Base-by-base conservation (phyloP, 1,140 invertebrate genomes). In the Lamellibrachia luymesi region DNA sequence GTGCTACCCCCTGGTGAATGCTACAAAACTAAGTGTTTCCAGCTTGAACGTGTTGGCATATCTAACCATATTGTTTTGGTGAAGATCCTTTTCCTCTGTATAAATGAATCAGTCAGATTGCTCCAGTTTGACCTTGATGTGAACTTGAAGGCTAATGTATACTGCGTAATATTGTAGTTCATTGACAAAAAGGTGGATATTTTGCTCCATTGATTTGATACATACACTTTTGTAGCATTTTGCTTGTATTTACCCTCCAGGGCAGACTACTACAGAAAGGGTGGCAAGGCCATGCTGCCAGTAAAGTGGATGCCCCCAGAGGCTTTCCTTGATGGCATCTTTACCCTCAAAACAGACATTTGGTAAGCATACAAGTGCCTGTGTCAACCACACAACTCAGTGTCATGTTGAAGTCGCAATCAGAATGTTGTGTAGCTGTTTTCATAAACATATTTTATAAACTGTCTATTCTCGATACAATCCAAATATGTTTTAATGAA, bases 321-420 rank as follows among this genome's bases (percentile, higher is more conserved):
- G 94, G 96, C 96, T 0, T 96, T 97, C 51, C 92, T 96, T 50
- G 96, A 97, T 94, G 96, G 96, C 92, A 94, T 96, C 10, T 96
- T 96, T 90, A 96, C 96, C 50, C 94, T 95, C 50, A 96, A 96
- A 93, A 96, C 96, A 51, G 96, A 97, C 94, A 95, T 95, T 27
- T 99, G 98, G 98, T 98, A 80, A 80, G 64, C 64, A 6, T 56
- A 13, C 6, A 0, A 56, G 52, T 7, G 6, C 13, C 6, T 13
- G 13, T 56, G 6, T 56, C 13, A 13, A 56, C 52, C 52, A 56
- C 25, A 22, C 25, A 80, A 22, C 64, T 80, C 17, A 22, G n/a
- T 51, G 91, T 91, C 50, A 91, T 91, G 91, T 50, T 91, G 91
- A 13, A 51, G 4, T 22, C 13, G 4, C 51, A 17, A 91, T 7